Base-by-base conservation (phyloP, 2,888 invertebrate genomes). In the Lycaena phlaeas region DNA sequence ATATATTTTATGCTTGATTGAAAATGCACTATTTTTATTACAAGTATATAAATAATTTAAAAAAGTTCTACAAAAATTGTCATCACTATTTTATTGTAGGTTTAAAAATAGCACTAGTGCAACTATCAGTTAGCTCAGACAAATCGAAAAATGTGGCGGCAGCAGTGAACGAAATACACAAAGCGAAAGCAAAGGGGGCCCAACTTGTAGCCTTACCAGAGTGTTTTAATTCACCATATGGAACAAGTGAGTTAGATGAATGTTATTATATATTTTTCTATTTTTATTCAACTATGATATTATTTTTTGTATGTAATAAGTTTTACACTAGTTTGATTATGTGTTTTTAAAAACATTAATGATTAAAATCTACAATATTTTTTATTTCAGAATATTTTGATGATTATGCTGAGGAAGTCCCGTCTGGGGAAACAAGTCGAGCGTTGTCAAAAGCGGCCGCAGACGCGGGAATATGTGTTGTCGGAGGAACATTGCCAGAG, bases 211-310 rank as follows among this genome's bases (percentile, higher is more conserved):
- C 88, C 1, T 61, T 92, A 22, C 91, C 91, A 0, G 98, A 98
- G 75, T 97, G 96, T 66, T 98, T 97, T 61, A 98, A 97, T 68
- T 93, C 94, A 10, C 97, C 97, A 0, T 97, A 97, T 72, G 97
- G 97, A 41, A 92, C 92, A 36, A 86, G 90, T 90, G 72, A 74
- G 72, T 54, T n/a, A n/a, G n/a, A n/a, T n/a, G n/a, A n/a, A n/a
- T n/a, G n/a, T n/a, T n/a, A n/a, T n/a, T n/a, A n/a, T n/a, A n/a
- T n/a, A n/a, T n/a, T n/a, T n/a, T n/a, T n/a, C n/a, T n/a, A n/a
- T n/a, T n/a, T n/a, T n/a, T n/a, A n/a, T n/a, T n/a, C n/a, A n/a
- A n/a, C n/a, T n/a, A n/a, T n/a, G n/a, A n/a, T n/a, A n/a, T n/a
- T n/a, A n/a, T n/a, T n/a, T n/a, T n/a, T n/a, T n/a, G n/a, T n/a